Evolutionary conservation across 2,797 vertebrate species (phyloP), one percentile per base, ranked within the genome.

Genomic region (Merluccius polli): DNA sequence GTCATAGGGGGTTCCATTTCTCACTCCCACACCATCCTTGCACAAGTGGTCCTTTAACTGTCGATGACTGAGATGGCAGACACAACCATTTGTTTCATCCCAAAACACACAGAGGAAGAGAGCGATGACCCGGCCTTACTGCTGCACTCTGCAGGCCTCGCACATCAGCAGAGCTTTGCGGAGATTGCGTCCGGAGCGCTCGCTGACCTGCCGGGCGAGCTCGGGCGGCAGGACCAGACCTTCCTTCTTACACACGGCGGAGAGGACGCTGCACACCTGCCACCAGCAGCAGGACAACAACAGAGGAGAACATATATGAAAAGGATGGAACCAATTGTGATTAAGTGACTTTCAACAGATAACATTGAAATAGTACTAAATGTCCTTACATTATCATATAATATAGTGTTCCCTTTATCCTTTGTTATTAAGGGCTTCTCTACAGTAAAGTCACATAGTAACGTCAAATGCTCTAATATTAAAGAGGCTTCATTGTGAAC

Each of bases 131-230:
- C 0, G 63, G 21, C 96, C 97, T 94, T 90, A 99, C 97, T 99
- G 97, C 81, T 99, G 97, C 44, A 99, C 98, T 88, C 97, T 94
- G 92, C 98, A 99, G 77, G 98, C 96, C 81, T 99, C 98, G 0
- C 97, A 98, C 96, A 98, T 99, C 32, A 99, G 89, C 1, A 99
- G 90, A 0, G 97, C 98, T 87, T 97, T 99, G 63, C 98, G 95
- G 67, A 99, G 95, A 87, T 99, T 99, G 75, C 97, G 93, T 67
- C 94, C 94, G 4, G 97, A 97, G 83, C 96, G 98, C 81, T 98
- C 95, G 0, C 95, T 91, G 84, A 99, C 94, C 73, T 90, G 93
- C 63, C 88, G 95, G 83, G 97, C 98, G 82, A 99, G 90, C 3
- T 98, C 95, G 10, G 93, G 89, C 4, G 97, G 98, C 75, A 99